Conservation (phyloP, 2,113 vertebrate genomes). For the Myiagra hebetior region DNA sequence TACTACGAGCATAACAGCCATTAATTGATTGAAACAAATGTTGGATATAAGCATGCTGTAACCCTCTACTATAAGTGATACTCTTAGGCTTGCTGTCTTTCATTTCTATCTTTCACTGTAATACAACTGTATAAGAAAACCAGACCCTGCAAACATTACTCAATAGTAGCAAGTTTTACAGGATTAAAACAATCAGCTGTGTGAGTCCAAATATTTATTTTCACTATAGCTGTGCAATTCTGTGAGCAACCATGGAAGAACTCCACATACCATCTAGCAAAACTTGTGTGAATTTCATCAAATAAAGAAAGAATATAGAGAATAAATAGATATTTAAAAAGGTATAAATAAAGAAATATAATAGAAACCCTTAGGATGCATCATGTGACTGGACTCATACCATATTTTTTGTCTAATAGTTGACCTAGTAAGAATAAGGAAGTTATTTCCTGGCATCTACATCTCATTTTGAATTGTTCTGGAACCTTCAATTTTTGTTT, state of each 20-base stretch:
- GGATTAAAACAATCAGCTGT: neutral
- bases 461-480: neutral
- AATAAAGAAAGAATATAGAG: neutral
- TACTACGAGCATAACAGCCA: neutral
- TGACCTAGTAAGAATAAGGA: neutral
- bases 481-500: neutral
- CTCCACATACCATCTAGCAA: neutral
- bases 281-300: neutral
- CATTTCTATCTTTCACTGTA: neutral
- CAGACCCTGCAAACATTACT: neutral
- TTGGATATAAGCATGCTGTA: neutral
- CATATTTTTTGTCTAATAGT: neutral
- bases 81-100: neutral
- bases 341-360: neutral
- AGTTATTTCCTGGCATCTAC: neutral
- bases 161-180: neutral
- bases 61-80: neutral
- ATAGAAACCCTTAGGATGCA: neutral
- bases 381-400: neutral
- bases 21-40: neutral
- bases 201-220: neutral
- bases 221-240: neutral
- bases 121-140: neutral
- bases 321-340: neutral
- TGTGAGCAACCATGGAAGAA: neutral